Percentiles rank a stretch among this genome's conserved stretches.
Conservation (phyloP, 2,113 vertebrate species). For the Sphyrna mokarran region DNA sequence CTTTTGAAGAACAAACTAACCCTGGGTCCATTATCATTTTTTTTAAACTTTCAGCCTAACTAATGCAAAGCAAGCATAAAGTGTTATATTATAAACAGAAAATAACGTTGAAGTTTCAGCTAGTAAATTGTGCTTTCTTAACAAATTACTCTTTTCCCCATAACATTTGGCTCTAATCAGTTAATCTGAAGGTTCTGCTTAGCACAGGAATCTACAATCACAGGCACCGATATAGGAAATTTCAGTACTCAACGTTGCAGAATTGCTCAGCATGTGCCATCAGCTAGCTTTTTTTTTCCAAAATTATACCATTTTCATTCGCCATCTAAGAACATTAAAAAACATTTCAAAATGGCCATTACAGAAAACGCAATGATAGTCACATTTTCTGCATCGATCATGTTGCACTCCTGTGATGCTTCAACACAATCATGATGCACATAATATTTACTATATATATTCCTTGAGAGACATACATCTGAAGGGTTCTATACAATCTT, state of each 20-base stretch:
- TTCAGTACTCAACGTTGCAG: background rate
- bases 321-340: no score
- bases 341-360: no score
- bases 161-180: background rate
- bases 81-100: background rate
- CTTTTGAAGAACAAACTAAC: background rate
- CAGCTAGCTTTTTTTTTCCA: background rate
- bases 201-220: background rate
- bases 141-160: background rate
- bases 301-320: no score
- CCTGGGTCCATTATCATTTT: no score
- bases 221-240: background rate
- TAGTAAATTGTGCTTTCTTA: background rate
- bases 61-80: background rate
- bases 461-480: no score
- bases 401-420: no score
- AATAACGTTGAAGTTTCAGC: background rate
- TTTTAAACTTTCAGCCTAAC: background rate
- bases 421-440: no score
- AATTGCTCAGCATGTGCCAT: background rate
- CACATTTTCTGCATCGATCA: no score
- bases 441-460: no score
- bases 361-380: no score
- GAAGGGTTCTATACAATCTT: no score
- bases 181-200: background rate